Conservation (phyloP, 2,113 vertebrate species). For the Takifugu flavidus region DNA sequence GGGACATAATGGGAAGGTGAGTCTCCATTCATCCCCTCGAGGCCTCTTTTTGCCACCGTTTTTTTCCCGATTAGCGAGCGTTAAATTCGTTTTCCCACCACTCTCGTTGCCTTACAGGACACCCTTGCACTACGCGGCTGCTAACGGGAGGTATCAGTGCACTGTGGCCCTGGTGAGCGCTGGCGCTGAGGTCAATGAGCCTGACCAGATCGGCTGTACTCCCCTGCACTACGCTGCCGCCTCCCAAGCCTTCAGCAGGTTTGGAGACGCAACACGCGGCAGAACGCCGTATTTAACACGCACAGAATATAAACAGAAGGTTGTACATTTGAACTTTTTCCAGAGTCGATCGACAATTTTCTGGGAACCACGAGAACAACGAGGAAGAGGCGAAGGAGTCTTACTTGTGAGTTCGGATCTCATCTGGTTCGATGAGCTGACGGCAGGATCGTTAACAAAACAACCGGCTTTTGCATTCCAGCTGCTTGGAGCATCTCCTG, state of each 20-base stretch:
- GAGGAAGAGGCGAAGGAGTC: slow-evolving; percentile 88
- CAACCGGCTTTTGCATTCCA: slow-evolving; percentile 36
- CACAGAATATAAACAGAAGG: too few species aligned
- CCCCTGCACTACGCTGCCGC: slow-evolving; percentile 94
- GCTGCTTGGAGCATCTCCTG: slow-evolving; percentile 94
- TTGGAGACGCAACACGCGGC: background rate
- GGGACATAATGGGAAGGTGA: slow-evolving; percentile 93
- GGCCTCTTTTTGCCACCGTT: background rate
- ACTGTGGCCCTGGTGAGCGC: slow-evolving; percentile 89
- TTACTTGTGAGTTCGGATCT: slow-evolving; percentile 83
- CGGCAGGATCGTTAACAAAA: background rate
- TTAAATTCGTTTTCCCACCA: accelerated
- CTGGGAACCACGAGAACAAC: slow-evolving; percentile 81
- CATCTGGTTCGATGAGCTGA: background rate
- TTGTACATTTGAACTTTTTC: background rate
- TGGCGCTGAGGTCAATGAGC: slow-evolving; percentile 87
- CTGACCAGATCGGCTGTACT: slow-evolving; percentile 90
- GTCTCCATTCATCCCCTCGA: background rate
- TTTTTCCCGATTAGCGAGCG: background rate
- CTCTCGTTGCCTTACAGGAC: slow-evolving; percentile 71
- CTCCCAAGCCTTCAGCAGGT: slow-evolving; percentile 93
- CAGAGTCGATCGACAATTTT: slow-evolving; percentile 84
- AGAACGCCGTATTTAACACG: too few species aligned
- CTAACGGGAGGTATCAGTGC: slow-evolving; percentile 94
- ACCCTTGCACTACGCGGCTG: slow-evolving; percentile 94